These are phyloP conservation scores for Palythoa heliodiscus DNA, from an alignment of 92 coral and sea anemone species.

Conservation along the genomic window DNA sequence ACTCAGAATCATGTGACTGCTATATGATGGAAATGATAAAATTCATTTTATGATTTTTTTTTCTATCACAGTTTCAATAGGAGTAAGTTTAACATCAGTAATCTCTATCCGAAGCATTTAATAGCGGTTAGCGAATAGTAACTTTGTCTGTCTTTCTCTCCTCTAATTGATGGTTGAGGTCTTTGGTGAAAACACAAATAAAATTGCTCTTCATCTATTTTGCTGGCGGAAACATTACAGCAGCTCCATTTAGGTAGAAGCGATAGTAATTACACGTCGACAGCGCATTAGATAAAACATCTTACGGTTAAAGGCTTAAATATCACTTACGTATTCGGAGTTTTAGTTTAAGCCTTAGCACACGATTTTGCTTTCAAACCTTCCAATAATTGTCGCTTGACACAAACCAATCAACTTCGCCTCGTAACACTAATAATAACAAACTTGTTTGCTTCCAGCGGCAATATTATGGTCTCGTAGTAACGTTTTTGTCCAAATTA, in stretches of 20 bases:
- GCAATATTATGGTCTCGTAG: neutral
- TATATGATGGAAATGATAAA: neutral
- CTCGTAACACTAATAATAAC: neutral
- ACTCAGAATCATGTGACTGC: neutral
- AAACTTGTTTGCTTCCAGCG: constrained; percentile 3
- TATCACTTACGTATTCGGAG: constrained; percentile 16
- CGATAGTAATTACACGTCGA: constrained; percentile 18
- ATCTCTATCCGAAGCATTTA: neutral
- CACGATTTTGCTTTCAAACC: neutral
- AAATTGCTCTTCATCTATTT: constrained; percentile 18
- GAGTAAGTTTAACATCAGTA: neutral
- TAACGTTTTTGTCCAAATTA: constrained; percentile 1
- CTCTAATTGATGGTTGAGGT: constrained; percentile 22
- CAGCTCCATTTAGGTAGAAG: constrained; percentile 18
- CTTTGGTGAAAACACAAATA: constrained; percentile 30
- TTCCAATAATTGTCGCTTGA: neutral
- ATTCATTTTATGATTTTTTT: neutral
- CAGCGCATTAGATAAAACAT: constrained; percentile 24
- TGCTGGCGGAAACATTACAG: constrained; percentile 41
- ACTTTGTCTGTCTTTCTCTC: neutral
- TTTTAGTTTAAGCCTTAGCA: too few species aligned
- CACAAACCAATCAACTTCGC: neutral
- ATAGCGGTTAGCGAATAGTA: neutral
- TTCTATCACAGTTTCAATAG: neutral
- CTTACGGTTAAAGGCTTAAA: constrained; percentile 21